Base-by-base conservation (phyloP, 2,888 invertebrate genomes). In the Isotomurus palustris region DNA sequence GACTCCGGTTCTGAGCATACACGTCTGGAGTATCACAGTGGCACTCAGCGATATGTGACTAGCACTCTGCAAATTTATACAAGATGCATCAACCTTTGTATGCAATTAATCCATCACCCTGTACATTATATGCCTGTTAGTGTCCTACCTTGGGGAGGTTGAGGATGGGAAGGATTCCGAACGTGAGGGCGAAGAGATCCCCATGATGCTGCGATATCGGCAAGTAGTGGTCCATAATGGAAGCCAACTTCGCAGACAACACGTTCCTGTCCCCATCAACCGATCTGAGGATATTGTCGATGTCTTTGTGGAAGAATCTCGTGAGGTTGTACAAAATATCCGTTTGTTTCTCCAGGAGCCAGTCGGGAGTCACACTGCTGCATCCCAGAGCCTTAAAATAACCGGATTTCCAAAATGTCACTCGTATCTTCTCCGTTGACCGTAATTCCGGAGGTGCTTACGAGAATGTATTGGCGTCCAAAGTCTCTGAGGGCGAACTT, bases 141-240 rank as follows among this genome's bases (percentile, higher is more conserved):
- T 14, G 19, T 1, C 53, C 55, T 40, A 88, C 88, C 82, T 89
- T 90, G 14, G 91, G 88, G 70, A 91, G 80, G 72, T 84, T 84
- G 64, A 91, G 78, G 75, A 86, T 84, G 14, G 91, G 89, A 68
- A 89, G 83, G 71, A 88, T 83, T 66, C 88, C 87, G 75, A 92
- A 91, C 6, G 75, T 74, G 19, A 74, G 67, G 10, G 73, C 68
- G 53, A 74, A 64, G 66, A 88, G 83, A 75, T 88, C 88, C 48
- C 88, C 87, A 47, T 87, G 87, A 71, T 86, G 86, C 74, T 88
- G 87, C 62, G 91, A 79, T 73, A 91, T 85, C 22, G 91, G 90
- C 52, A 92, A 80, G 75, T 90, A 91, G n/a, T 88, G 87, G 77
- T 91, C 90, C 75, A 92, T 87, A 72, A 92, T 86, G 72, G 86